Conservation (phyloP, 2,113 vertebrate genomes). For the Haemorhous mexicanus region DNA sequence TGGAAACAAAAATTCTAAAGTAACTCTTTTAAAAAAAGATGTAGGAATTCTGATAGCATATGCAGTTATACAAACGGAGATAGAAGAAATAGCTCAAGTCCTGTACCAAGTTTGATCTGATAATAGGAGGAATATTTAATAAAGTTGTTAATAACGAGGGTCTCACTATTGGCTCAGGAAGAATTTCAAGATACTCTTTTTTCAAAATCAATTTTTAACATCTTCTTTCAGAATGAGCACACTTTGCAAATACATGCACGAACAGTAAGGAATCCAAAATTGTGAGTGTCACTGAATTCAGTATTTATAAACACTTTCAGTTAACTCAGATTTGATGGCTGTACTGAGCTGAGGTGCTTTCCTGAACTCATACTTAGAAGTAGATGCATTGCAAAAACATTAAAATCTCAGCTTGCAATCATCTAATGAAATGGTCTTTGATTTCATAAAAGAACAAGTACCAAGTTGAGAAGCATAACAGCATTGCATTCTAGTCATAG, state of each 20-base stretch:
- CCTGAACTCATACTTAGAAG: neutral
- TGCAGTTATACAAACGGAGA: neutral
- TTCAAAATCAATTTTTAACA: neutral
- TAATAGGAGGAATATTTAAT: neutral
- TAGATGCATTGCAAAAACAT: neutral
- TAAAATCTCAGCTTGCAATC: neutral
- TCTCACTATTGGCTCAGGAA: neutral
- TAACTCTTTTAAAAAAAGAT: neutral
- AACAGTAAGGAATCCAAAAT: neutral
- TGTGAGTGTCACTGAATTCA: neutral
- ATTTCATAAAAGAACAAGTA: neutral
- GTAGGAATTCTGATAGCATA: neutral
- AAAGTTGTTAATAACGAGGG: neutral
- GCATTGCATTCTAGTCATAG: neutral
- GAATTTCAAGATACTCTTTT: neutral
- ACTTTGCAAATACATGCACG: neutral
- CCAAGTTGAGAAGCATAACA: neutral
- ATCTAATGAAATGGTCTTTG: neutral
- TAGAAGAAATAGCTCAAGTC: neutral
- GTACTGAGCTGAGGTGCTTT: neutral
- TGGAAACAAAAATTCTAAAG: neutral
- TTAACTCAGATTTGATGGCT: neutral
- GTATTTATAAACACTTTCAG: neutral
- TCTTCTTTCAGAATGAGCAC: neutral
- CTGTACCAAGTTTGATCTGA: neutral